Evolutionary conservation across 1,140 invertebrate species (phyloP), one percentile per base, ranked within the genome.

Genomic region (Drosophila mauritiana): DNA sequence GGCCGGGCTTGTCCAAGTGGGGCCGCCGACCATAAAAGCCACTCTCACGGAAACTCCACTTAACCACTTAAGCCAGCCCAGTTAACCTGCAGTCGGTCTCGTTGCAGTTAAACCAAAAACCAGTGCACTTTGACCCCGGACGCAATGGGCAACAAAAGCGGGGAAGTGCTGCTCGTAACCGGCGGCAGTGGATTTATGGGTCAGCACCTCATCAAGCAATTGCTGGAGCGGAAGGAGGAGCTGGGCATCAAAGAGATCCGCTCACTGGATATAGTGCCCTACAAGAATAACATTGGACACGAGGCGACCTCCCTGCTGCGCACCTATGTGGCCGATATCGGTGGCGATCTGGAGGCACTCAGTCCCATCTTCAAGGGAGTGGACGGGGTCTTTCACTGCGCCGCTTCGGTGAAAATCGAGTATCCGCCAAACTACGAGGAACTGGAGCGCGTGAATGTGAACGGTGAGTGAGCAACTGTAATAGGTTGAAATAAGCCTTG

Each of bases 121-220:
- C 37, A 62, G 67, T 55, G 43, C 64, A 51, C 57, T 57, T 55
- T 57, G 48, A 51, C 48, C 78, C 63, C 45, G 58, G 42, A 73
- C 70, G 51, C 59, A 73, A 88, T 86, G 67, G 52, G 57, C 46
- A 73, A 55, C 92, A 61, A 40, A 34, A 45, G 52, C 17, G 86
- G 78, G 13, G 91, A 91, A 36, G 78, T 91, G 25, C 67, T 91
- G 52, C 85, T 92, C 27, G 82, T 92, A 22, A 92, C 91, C 20
- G 95, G 95, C 40, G 94, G 94, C 10, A 94, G 93, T 68, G 95
- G 95, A 8, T 96, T 95, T 86, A 88, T 96, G 31, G 95, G 95
- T 8, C 94, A 95, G 77, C 95, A 95, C 86, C 91, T 96, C 15
- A 92, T 96, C 10, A 92, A 93, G 54, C 83, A 95, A 8, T 93